Evolutionary conservation across 2,797 vertebrate species (phyloP), one percentile per base, ranked within the genome.

Genomic region (Apogon hyalosoma): DNA sequence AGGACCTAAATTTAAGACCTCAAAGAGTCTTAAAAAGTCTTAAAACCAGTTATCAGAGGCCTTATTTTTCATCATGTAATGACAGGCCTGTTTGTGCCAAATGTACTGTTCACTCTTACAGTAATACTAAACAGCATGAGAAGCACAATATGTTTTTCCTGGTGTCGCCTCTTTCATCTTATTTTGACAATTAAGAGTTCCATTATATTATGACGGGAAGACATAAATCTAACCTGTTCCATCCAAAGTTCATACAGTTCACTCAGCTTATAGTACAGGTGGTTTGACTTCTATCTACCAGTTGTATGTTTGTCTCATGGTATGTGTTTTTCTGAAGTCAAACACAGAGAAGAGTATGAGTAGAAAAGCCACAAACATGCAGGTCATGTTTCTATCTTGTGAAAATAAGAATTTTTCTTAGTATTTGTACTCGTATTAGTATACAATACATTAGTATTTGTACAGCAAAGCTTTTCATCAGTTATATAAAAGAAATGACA

Each of bases 31-130:
- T 38, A 43, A 75, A 73, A 49, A 49, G 59, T 63, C 55, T 59
- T 58, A 59, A 64, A 83, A 63, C 21, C 69, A 40, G 66, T 80
- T 48, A 68, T 82, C 71, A 75, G 50, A 61, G 51, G 49, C 52
- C 15, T 66, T 55, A 66, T 65, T 58, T 70, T 63, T 69, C 62
- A 66, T 68, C 50, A 19, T 70, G 59, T 79, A 85, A 83, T 87
- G 53, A 83, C 63, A 69, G 60, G 47, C 63, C 50, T 77, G 18
- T 31, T 3, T 36, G 38, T 65, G 50, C 47, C 43, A 33, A 40
- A 51, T 57, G 55, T 24, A 52, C 59, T 61, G 38, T 47, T 24
- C 52, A 19, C 43, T 40, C 28, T 54, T 28, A 7, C 16, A 58
- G 42, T 52, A 49, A 15, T 36, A 15, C 54, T 43, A 48, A 72